A percentile compares a stretch with the other conserved stretches of the same genome.
Evolutionary conservation across 2,797 vertebrate genomes (phyloP).

Genomic region (Podarcis lilfordi): DNA sequence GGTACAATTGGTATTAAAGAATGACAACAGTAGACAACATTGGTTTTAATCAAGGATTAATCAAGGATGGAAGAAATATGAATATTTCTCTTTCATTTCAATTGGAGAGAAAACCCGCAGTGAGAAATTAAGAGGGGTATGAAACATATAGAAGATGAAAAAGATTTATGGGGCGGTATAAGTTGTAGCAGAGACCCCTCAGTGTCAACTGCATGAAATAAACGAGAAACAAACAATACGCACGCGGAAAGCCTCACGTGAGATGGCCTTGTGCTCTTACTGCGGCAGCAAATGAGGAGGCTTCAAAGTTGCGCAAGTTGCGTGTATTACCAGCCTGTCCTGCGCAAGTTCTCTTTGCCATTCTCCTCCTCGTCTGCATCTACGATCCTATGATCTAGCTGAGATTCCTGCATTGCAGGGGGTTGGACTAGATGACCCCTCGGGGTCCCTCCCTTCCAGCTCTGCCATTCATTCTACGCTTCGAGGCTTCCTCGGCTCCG

Average conservation of each 20-base stretch:
- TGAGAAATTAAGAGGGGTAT: too few relatives aligned
- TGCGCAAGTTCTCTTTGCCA: too few relatives aligned
- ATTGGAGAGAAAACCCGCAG: not conserved
- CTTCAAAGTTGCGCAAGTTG: not conserved
- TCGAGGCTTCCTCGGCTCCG: not conserved
- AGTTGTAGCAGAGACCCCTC: too few relatives aligned
- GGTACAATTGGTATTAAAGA: not conserved
- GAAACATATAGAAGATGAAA: not conserved
- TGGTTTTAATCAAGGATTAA: too few relatives aligned
- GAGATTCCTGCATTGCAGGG: too few relatives aligned
- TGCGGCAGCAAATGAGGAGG: not conserved
- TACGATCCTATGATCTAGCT: too few relatives aligned
- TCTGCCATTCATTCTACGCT: too few relatives aligned
- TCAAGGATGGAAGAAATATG: too few relatives aligned
- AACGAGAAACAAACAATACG: too few relatives aligned
- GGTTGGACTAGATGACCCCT: too few relatives aligned
- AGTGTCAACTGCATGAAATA: too few relatives aligned
- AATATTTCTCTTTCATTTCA: not conserved
- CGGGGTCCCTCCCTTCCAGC: too few relatives aligned
- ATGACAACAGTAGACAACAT: not conserved
- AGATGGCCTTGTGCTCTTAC: not conserved
- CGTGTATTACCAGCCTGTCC: not conserved
- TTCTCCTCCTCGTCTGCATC: not conserved
- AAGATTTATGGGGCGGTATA: not conserved
- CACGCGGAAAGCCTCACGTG: not conserved